These are phyloP conservation scores for Chlorodrepanis virens DNA, from an alignment of 2,113 vertebrate species.

Conservation along the genomic window DNA sequence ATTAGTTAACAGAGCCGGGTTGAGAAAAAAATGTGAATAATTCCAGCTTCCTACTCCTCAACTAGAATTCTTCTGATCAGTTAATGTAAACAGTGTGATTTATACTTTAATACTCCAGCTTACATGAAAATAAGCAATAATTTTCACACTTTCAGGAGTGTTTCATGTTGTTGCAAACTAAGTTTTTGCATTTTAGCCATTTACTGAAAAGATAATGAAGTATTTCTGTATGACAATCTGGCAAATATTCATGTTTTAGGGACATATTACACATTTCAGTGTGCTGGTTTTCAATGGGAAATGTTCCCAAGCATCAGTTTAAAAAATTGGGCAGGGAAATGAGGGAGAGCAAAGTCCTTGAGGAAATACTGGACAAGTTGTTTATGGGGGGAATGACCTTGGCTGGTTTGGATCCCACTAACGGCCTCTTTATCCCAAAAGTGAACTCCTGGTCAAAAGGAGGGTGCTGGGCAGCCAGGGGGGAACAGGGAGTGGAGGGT, in stretches of 20 bases:
- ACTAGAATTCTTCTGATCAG: background rate
- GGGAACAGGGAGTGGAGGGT: background rate
- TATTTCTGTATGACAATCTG: background rate
- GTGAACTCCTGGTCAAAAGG: background rate
- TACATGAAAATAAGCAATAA: background rate
- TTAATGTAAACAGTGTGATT: conserved; percentile 19
- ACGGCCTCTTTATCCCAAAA: background rate
- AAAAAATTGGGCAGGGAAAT: background rate
- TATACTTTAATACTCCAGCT: background rate
- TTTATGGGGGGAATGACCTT: background rate
- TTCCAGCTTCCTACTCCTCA: conserved; percentile 19
- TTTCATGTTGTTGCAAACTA: background rate
- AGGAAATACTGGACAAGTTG: background rate
- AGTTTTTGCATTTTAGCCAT: background rate
- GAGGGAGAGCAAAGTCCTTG: conserved; percentile 2
- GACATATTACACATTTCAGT: background rate
- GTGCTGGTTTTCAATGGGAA: background rate
- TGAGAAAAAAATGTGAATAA: conserved; percentile 4
- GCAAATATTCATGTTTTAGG: background rate
- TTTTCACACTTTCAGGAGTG: background rate
- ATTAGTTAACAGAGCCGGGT: background rate
- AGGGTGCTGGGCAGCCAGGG: background rate
- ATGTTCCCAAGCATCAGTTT: background rate
- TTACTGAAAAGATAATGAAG: background rate
- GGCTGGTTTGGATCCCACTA: background rate